These are phyloP conservation scores for Cassiopea xamachana DNA, from an alignment of 30 jellyfish, hydroid and myxozoan species.

Conservation along the genomic window DNA sequence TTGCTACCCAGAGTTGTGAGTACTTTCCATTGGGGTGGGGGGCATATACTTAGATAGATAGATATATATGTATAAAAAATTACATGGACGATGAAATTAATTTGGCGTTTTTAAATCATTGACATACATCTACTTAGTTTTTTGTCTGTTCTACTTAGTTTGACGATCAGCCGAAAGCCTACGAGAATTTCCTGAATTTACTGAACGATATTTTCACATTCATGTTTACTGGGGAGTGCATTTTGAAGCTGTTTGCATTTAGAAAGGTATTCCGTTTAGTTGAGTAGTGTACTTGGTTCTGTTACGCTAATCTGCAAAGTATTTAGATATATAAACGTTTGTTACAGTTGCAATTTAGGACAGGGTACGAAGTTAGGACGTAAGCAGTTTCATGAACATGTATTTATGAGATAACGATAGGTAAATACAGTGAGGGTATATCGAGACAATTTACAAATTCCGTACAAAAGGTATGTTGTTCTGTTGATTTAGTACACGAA, in stretches of 20 bases:
- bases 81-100: not conserved
- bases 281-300: not conserved
- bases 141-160: slow-evolving; percentile 42
- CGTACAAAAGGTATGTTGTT: no score
- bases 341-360: no score
- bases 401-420: no score
- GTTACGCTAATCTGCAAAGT: not conserved
- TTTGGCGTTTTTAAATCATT: no score
- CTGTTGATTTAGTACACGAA: no score
- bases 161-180: slow-evolving; percentile 85
- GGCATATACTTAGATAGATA: not conserved
- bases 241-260: slow-evolving; percentile 92
- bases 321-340: no score
- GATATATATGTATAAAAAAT: not conserved
- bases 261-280: slow-evolving; percentile 75
- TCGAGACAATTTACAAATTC: no score
- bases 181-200: slow-evolving; percentile 78
- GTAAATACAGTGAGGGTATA: no score
- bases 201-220: slow-evolving; percentile 95
- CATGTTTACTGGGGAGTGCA: slow-evolving; percentile 97
- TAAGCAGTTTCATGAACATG: no score
- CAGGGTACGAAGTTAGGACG: no score
- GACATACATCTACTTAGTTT: no score
- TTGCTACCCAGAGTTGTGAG: no score
- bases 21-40: not conserved